phyloP scores from a whole-genome alignment of 92 coral and sea anemone species.

The Porites divaricata region DNA sequence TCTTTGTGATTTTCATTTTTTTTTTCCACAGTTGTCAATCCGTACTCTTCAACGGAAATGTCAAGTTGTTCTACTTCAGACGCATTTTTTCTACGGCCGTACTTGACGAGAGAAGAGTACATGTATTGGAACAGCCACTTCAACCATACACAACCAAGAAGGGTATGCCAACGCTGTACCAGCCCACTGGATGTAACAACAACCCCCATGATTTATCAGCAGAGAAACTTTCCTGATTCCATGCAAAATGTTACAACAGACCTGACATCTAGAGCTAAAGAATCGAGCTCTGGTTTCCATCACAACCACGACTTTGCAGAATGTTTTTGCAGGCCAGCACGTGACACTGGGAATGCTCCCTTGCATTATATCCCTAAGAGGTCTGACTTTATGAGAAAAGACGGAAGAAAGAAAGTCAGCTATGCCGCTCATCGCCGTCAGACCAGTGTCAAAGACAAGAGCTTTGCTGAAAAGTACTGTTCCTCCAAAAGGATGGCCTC shows the following conservation, averaged over 20 bases:
- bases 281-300: background rate
- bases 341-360: background rate
- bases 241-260: slow-evolving; percentile 5
- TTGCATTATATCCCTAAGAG: background rate
- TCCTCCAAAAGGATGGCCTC: background rate
- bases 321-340: background rate
- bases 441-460: background rate
- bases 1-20: background rate
- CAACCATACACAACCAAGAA: background rate
- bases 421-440: background rate
- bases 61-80: background rate
- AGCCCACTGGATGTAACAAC: background rate
- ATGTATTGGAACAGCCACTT: slow-evolving; percentile 16
- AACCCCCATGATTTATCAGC: background rate
- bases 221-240: background rate
- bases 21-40: background rate
- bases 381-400: background rate
- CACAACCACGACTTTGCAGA: background rate
- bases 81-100: slow-evolving; percentile 25
- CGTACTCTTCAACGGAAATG: background rate
- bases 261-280: background rate
- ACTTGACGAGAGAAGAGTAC: slow-evolving; percentile 31
- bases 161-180: background rate
- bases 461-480: background rate
- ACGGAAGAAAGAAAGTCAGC: background rate